Conservation (phyloP, 2,113 vertebrate genomes). For the Forbesichthys papilliferus region DNA sequence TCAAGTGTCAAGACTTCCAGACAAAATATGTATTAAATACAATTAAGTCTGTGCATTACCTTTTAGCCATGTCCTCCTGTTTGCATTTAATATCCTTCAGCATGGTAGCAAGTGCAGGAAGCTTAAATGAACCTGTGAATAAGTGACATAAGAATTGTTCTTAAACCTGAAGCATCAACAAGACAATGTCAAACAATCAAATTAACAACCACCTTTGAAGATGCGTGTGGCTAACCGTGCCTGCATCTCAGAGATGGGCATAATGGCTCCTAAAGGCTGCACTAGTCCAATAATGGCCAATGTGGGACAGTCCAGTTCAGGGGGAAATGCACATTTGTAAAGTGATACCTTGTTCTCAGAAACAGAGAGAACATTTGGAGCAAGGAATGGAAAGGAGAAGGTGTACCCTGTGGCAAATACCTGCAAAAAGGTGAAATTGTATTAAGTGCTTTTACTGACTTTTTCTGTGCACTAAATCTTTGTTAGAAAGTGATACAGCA, state of each 20-base stretch:
- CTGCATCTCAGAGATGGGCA: conserved; percentile 91
- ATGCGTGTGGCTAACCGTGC: conserved; percentile 84
- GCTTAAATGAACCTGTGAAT: conserved; percentile 68
- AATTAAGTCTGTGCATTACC: conserved; percentile 51
- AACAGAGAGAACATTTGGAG: conserved; percentile 71
- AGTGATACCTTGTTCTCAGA: conserved; percentile 80
- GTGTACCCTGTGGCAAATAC: conserved; percentile 92
- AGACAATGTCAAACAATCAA: not conserved
- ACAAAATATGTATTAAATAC: not conserved
- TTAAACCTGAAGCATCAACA: not conserved
- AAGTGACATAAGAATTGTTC: not conserved
- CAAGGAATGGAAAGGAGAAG: conserved; percentile 88
- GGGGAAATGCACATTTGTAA: conserved; percentile 85
- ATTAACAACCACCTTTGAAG: conserved; percentile 78
- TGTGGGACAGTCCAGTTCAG: conserved; percentile 79
- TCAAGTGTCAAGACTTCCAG: not conserved
- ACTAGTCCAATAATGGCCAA: conserved; percentile 88
- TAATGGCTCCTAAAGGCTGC: conserved; percentile 89
- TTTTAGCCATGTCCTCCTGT: conserved; percentile 74
- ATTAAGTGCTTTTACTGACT: too few relatives aligned
- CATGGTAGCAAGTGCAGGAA: conserved; percentile 77
- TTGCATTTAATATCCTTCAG: conserved; percentile 77
- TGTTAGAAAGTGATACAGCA: not conserved
- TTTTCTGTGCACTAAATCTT: too few relatives aligned
- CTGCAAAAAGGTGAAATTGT: conserved; percentile 26